Evolutionary conservation across 2,113 vertebrate species (phyloP).

Genomic region (Phyllostomus discolor): DNA sequence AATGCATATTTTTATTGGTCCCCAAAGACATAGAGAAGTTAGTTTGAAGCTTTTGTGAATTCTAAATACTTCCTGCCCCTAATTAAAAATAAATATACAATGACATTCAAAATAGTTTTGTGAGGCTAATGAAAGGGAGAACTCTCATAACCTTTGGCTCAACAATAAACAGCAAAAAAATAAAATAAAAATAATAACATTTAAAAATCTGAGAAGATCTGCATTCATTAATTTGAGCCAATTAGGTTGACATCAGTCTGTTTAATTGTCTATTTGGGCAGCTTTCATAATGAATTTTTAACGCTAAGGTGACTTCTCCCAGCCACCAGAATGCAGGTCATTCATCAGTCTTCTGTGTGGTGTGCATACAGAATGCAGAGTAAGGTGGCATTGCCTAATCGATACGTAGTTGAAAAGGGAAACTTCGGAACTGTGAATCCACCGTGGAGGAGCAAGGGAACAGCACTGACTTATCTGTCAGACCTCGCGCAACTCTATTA

Average conservation of each 20-base stretch:
- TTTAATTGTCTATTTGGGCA: constrained; percentile 31
- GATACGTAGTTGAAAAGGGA: neutral
- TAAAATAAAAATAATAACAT: neutral
- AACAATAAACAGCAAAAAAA: constrained; percentile 22
- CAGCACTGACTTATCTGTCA: neutral
- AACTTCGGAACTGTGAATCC: neutral
- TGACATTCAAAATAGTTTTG: constrained; percentile 21
- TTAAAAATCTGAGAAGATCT: neutral
- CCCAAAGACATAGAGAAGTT: neutral
- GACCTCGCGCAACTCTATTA: neutral
- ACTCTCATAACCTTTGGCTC: neutral
- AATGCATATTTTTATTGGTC: constrained; percentile 30
- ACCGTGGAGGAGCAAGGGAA: neutral
- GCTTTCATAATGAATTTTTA: constrained; percentile 46
- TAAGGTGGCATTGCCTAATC: neutral
- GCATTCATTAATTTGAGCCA: constrained; percentile 34
- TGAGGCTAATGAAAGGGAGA: neutral
- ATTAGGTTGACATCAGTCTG: constrained; percentile 31
- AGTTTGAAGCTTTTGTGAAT: neutral
- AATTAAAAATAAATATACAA: neutral
- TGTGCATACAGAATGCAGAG: neutral
- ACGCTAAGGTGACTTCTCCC: constrained; percentile 31
- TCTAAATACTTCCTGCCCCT: neutral
- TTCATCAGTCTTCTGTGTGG: neutral
- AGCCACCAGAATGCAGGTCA: neutral